Conservation (phyloP, 2,888 invertebrate species). For the Temnothorax rugatulus region DNA sequence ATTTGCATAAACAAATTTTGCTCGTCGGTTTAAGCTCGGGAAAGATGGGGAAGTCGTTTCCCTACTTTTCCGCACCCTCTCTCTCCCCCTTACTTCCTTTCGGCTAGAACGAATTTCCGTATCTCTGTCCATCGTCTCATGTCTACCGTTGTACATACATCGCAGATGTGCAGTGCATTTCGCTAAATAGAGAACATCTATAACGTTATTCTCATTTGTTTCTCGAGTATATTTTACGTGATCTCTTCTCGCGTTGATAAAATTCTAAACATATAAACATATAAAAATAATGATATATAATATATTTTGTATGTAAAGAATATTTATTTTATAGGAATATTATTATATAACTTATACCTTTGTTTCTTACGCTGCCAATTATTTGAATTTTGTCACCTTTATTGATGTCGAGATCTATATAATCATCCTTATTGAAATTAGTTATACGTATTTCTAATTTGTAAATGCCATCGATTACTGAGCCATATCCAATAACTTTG, state of each 20-base stretch:
- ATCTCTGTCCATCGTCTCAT: not conserved
- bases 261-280: too few species aligned
- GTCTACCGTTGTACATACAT: not conserved
- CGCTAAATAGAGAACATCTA: not conserved
- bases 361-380: too few species aligned
- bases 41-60: conserved; percentile 56
- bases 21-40: conserved; percentile 66
- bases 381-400: too few species aligned
- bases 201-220: conserved; percentile 17
- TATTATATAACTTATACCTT: too few species aligned
- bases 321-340: too few species aligned
- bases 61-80: not conserved
- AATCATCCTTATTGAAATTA: too few species aligned
- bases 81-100: not conserved
- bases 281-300: too few species aligned
- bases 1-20: conserved; percentile 82
- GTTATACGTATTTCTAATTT: too few species aligned
- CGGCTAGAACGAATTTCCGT: conserved; percentile 1
- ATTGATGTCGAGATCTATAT: too few species aligned
- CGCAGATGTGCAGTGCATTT: conserved; percentile 6
- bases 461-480: too few species aligned
- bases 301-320: too few species aligned
- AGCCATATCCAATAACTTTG: too few species aligned
- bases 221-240: not conserved
- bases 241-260: not conserved